Percentiles rank a stretch among this genome's conserved stretches.
Evolutionary conservation across 2,113 vertebrate genomes (phyloP).

Genomic region (Anarrhichthys ocellatus): DNA sequence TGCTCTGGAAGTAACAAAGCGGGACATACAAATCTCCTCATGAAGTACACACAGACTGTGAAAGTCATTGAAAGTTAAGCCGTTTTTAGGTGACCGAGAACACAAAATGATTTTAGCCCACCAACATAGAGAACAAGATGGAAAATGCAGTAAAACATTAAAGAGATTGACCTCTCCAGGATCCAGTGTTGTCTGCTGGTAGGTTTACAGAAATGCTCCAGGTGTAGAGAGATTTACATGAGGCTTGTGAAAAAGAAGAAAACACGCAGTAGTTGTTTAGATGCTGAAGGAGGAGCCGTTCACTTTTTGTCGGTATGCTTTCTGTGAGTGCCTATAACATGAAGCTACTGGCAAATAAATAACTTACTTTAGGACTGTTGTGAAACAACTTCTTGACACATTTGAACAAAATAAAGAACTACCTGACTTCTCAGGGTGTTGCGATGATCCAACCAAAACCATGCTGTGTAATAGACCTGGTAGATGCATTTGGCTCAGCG

Average conservation of each 20-base stretch:
- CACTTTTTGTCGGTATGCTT: not conserved
- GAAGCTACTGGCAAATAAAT: not conserved
- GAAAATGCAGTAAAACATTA: slow-evolving; percentile 10
- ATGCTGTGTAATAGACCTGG: slow-evolving; percentile 17
- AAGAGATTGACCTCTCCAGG: not conserved
- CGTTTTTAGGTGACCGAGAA: slow-evolving; percentile 8
- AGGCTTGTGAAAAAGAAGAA: not conserved
- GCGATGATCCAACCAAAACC: slow-evolving; percentile 14
- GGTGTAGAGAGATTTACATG: slow-evolving; percentile 10
- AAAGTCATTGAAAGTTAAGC: not conserved
- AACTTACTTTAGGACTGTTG: not conserved
- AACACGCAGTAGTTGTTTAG: slow-evolving; percentile 13
- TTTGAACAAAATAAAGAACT: not conserved
- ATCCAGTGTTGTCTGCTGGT: slow-evolving; percentile 2
- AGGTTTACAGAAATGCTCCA: slow-evolving; percentile 5
- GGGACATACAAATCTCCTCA: slow-evolving; percentile 6
- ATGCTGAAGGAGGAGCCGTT: not conserved
- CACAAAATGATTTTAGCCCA: not conserved
- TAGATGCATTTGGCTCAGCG: slow-evolving; percentile 5
- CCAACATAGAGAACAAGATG: not conserved
- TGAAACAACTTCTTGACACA: not conserved
- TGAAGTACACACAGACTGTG: not conserved
- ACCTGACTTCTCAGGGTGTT: not conserved
- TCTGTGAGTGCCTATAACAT: not conserved
- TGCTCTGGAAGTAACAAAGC: not conserved